phyloP scores from a whole-genome alignment of 2,888 invertebrate species.

The Ditula angustiorana region DNA sequence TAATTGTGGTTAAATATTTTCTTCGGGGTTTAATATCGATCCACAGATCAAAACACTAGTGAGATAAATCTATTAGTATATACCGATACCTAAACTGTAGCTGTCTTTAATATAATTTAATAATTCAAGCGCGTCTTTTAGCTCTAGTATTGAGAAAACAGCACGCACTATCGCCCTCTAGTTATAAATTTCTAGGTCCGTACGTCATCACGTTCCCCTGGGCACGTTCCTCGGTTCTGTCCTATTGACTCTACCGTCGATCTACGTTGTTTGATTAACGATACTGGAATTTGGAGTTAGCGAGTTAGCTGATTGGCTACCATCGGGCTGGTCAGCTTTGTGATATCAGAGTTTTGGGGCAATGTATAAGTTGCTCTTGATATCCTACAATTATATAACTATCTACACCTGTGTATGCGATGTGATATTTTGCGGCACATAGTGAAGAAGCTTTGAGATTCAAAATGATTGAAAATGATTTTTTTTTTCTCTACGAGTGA shows the following conservation, averaged over 20 bases:
- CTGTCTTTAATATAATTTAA: background rate
- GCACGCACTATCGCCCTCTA: conserved; percentile 29
- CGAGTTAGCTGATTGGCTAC: conserved; percentile 75
- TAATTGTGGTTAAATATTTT: too few relatives aligned
- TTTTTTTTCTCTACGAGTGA: too few relatives aligned
- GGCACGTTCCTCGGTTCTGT: conserved; percentile 23
- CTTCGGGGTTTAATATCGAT: too few relatives aligned
- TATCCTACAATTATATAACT: conserved; percentile 12
- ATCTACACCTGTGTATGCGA: too few relatives aligned
- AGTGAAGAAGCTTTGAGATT: too few relatives aligned
- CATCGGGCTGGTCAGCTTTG: conserved; percentile 31
- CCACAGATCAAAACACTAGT: too few relatives aligned
- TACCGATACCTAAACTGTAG: background rate
- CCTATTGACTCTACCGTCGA: conserved; percentile 55
- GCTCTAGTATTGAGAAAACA: background rate
- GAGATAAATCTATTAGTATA: too few relatives aligned
- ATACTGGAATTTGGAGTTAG: conserved; percentile 57
- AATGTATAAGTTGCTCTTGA: conserved; percentile 6
- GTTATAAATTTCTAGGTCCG: conserved; percentile 23
- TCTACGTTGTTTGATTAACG: conserved; percentile 68
- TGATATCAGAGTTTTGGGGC: conserved; percentile 30
- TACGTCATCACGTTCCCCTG: background rate
- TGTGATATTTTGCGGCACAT: too few relatives aligned
- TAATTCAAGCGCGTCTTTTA: background rate
- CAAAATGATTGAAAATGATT: too few relatives aligned